phyloP scores from a whole-genome alignment of 2,113 vertebrate species.

The Ciconia boyciana region DNA sequence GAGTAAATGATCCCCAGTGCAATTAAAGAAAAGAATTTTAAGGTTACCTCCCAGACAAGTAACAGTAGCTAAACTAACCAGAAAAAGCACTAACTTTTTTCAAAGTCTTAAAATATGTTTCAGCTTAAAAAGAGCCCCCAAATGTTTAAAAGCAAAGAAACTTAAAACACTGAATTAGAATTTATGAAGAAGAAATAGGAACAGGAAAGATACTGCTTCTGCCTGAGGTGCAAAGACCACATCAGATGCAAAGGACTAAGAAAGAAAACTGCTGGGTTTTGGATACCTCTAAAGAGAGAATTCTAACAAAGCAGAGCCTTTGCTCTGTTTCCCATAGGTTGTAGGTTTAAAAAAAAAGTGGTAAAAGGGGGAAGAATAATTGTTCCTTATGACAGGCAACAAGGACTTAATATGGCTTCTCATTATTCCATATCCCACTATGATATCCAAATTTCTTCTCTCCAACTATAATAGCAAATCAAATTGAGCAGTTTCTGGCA shows the following conservation, averaged over 20 bases:
- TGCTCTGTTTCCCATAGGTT: conserved; percentile 54
- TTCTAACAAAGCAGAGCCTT: conserved; percentile 56
- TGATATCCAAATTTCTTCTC: background rate
- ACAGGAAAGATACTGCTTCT: conserved; percentile 41
- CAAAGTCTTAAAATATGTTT: conserved; percentile 40
- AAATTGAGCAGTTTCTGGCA: background rate
- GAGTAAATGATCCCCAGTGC: background rate
- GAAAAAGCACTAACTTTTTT: conserved; percentile 48
- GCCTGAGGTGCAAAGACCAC: conserved; percentile 62
- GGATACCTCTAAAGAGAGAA: conserved; percentile 43
- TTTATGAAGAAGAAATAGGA: conserved; percentile 56
- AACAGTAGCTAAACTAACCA: conserved; percentile 33
- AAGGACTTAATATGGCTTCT: conserved; percentile 4
- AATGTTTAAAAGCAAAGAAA: conserved; percentile 45
- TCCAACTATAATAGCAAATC: background rate
- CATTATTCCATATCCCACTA: background rate
- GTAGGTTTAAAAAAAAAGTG: background rate
- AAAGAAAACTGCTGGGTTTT: conserved; percentile 64
- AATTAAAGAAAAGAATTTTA: conserved; percentile 5
- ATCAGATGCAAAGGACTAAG: conserved; percentile 59
- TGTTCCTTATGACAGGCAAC: background rate
- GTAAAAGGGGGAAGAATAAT: background rate
- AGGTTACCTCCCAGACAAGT: background rate
- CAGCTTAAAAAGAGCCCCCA: conserved; percentile 33
- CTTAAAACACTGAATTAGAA: conserved; percentile 51